These are phyloP conservation scores for Apomyelois bistriatella DNA, from an alignment of 2,888 invertebrate species.

Conservation along the genomic window DNA sequence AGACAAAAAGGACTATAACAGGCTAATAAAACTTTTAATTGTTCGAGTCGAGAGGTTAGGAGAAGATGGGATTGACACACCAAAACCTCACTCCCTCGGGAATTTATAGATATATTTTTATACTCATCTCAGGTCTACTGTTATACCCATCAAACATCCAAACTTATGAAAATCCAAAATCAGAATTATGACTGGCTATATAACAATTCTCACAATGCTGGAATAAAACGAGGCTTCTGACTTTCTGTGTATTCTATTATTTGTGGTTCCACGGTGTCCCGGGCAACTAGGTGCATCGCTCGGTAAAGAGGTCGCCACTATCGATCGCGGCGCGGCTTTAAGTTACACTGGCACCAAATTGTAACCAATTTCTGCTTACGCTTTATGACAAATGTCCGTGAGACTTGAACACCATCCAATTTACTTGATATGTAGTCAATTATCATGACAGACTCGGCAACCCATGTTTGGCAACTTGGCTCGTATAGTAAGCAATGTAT, in stretches of 20 bases:
- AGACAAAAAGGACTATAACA: no score
- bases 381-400: conserved; percentile 27
- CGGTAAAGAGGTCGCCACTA: conserved; percentile 75
- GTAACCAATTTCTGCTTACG: conserved; percentile 46
- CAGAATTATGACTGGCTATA: no score
- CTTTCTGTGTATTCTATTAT: not conserved
- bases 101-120: no score
- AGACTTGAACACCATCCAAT: conserved; percentile 31
- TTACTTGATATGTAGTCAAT: conserved; percentile 25
- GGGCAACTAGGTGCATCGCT: conserved; percentile 71
- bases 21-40: no score
- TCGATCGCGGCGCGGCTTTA: conserved; percentile 47
- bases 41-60: no score
- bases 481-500: not conserved
- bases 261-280: conserved; percentile 37
- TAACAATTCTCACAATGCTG: no score
- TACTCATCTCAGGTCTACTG: no score
- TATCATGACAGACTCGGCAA: conserved; percentile 20
- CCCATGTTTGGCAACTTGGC: conserved; percentile 7
- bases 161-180: no score
- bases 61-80: no score
- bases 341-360: conserved; percentile 49
- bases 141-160: no score
- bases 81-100: no score
- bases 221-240: no score